Percentiles rank a stretch among this genome's conserved stretches.
These are phyloP conservation scores for Villa cingulata DNA, from an alignment of 2,888 invertebrate species.

Conservation along the genomic window DNA sequence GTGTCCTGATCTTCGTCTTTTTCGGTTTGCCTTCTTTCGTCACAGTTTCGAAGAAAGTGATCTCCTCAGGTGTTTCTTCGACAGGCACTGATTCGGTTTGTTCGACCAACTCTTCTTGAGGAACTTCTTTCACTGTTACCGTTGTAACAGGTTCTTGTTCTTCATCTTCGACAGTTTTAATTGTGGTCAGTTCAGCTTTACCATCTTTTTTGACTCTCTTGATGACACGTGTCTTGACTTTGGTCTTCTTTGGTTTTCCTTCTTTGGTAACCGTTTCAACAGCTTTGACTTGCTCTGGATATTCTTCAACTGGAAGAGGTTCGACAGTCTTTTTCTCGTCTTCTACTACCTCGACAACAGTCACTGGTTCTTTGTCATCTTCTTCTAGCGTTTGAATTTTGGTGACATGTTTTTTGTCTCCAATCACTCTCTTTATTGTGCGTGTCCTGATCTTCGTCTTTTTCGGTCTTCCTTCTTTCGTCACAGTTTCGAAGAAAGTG, in stretches of 20 bases:
- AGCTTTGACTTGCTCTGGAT: slow-evolving; percentile 19
- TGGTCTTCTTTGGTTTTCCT: slow-evolving; percentile 25
- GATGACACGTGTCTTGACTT: slow-evolving; percentile 25
- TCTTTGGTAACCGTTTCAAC: slow-evolving; percentile 21
- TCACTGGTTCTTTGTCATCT: slow-evolving; percentile 29
- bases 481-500: slow-evolving; percentile 23
- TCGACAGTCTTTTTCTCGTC: slow-evolving; percentile 17
- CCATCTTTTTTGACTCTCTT: slow-evolving; percentile 22
- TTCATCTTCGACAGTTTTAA: slow-evolving; percentile 22
- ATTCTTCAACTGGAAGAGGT: slow-evolving; percentile 19
- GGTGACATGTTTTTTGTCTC: slow-evolving; percentile 14
- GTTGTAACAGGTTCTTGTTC: slow-evolving; percentile 29
- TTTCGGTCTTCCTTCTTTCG: slow-evolving; percentile 9
- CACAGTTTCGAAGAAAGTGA: slow-evolving; percentile 26
- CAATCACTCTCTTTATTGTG: slow-evolving; percentile 22
- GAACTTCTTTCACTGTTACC: slow-evolving; percentile 17
- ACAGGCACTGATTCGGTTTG: slow-evolving; percentile 16
- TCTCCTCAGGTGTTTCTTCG: slow-evolving; percentile 17
- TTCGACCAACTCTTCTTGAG: slow-evolving; percentile 8
- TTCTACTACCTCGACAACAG: slow-evolving; percentile 20
- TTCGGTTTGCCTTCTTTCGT: slow-evolving; percentile 23
- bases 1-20: slow-evolving; percentile 10
- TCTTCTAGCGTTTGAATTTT: slow-evolving; percentile 26
- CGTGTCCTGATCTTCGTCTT: slow-evolving; percentile 20
- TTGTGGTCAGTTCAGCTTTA: slow-evolving; percentile 27